Base-by-base conservation (phyloP, 2,888 invertebrate genomes). In the Heliothis peltigera region DNA sequence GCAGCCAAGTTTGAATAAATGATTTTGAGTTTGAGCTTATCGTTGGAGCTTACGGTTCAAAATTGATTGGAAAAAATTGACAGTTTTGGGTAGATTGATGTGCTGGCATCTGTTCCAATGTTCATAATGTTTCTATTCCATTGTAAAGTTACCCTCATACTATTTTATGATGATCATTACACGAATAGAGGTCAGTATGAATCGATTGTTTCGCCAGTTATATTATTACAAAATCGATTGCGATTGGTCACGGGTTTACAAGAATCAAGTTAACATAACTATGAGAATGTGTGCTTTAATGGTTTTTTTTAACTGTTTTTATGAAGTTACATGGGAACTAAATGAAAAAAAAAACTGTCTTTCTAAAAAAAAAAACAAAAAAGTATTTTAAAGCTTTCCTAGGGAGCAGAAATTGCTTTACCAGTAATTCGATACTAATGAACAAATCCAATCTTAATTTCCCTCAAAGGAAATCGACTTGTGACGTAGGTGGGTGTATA, bases 391-490 rank as follows among this genome's bases (percentile, higher is more conserved):
- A 10, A 10, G 10, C 32, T 32, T 0, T 28, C 0, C 3, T 4
- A 51, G 25, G 60, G 72, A 65, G n/a, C 54, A 75, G 54, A 35
- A 25, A 64, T 12, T 54, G 53, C 55, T 19, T 35, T 51, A 63
- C 53, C 51, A 64, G 80, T 71, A 74, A 80, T 54, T 17, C n/a
- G 47, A 80, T 43, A 25, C 48, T 60, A 55, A 68, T 69, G 71
- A 62, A 72, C 49, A 70, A 79, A 81, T 74, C 72, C 58, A 72
- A 80, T 64, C 44, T 64, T 2, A 64, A 61, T 84, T 87, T 84
- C 83, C 84, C 79, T 78, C 67, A 87, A 85, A 89, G 88, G 89
- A 90, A 91, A 89, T 88, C 87, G 70, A 84, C 87, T 90, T 79
- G 81, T 80, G 79, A 80, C 83, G 77, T 77, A 79, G 79, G 79